Percentiles rank a stretch among this genome's conserved stretches.
phyloP scores from a whole-genome alignment of 2,888 invertebrate genomes.

The Drosophila algonquin region DNA sequence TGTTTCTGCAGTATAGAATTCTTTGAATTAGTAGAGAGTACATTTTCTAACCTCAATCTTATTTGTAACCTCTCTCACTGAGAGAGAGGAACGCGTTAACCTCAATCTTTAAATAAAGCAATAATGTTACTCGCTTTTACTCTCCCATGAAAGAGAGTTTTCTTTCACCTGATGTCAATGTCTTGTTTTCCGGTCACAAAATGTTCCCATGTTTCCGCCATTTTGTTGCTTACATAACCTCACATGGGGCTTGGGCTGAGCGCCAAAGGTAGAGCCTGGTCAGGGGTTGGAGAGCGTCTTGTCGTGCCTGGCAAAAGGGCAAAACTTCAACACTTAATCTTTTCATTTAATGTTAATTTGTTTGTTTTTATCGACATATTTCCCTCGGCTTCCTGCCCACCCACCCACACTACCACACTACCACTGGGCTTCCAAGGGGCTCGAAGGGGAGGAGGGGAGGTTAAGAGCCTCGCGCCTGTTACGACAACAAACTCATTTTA shows the following conservation, averaged over 20 bases:
- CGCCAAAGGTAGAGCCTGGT: neutral
- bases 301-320: slow-evolving; percentile 50
- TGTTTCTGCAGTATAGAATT: too few species aligned
- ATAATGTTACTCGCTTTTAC: neutral
- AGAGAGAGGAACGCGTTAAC: too few species aligned
- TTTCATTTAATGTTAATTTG: slow-evolving; percentile 80
- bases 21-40: too few species aligned
- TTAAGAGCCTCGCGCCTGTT: slow-evolving; percentile 77
- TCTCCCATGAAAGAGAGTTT: neutral
- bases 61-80: too few species aligned
- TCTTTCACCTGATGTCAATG: slow-evolving; percentile 3
- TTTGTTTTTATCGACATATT: slow-evolving; percentile 81
- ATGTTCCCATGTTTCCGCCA: slow-evolving; percentile 22
- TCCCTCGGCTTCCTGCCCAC: slow-evolving; percentile 28
- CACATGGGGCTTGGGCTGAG: slow-evolving; percentile 6
- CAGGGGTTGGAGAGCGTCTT: slow-evolving; percentile 16
- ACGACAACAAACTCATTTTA: slow-evolving; percentile 80
- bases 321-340: slow-evolving; percentile 80
- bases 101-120: neutral
- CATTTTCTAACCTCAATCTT: too few species aligned
- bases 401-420: neutral
- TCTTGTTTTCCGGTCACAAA: slow-evolving; percentile 1
- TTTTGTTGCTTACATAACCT: slow-evolving; percentile 59
- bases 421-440: neutral
- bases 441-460: slow-evolving; percentile 30